Evolutionary conservation across 2,797 vertebrate species (phyloP), one percentile per base, ranked within the genome.

Genomic region (Botia kubotai): DNA sequence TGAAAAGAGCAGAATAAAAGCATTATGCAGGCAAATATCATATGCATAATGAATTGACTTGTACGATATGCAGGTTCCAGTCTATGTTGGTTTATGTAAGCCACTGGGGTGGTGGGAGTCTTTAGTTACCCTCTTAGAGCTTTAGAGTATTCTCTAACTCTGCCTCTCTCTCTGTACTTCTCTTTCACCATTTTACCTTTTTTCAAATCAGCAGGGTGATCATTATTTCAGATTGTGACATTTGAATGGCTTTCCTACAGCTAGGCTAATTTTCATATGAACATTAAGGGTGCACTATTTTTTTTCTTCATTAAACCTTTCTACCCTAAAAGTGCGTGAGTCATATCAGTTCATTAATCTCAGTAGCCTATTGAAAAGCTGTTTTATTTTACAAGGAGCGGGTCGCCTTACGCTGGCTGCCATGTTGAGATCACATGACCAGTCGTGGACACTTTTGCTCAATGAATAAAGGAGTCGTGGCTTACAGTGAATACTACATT

Each of bases 81-180:
- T 58, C 71, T 84, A 36, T 75, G 58, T 57, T 58, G 26, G 23
- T 55, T 85, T 82, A 83, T 77, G 66, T 85, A 82, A 80, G 69
- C 50, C 58, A 3, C 65, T 26, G 17, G 16, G 53, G 21, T 67
- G 75, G 66, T 75, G 75, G 84, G 75, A 85, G 82, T 33, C 53
- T 75, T 83, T 69, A 65, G 48, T 74, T 81, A 19, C 21, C 23
- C 75, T 72, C n/a, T 67, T 17, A 21, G 76, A 82, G 36, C 36
- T 39, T 39, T 39, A 39, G 74, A 78, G 36, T 67, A 17, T 10
- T 57, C 33, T 26, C 53, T 72, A 36, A 43, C 72, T 36, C 53
- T 73, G 67, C 10, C 43, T 46, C 43, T 0, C 43, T 46, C 43
- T 46, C 43, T 72, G 55, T 80, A 39, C 52, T 43, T 80, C 65